Base-by-base conservation (phyloP, 2,888 invertebrate species). In the Caenorhabditis sulstoni region DNA sequence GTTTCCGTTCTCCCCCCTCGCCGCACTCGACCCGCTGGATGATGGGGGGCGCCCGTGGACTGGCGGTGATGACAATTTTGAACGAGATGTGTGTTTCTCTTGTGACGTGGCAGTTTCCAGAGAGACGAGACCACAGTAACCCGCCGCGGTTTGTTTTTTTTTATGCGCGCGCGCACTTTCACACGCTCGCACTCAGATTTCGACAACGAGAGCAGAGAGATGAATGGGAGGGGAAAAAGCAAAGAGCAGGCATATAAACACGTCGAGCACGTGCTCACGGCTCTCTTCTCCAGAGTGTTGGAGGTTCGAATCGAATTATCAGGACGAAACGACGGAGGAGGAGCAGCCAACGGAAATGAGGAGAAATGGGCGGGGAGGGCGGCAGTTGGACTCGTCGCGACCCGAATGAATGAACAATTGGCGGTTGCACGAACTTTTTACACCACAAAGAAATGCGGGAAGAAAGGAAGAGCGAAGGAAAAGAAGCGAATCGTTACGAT, bases 291-390 rank as follows among this genome's bases (percentile, higher is more conserved):
- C 47, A 57, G 62, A 29, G 61, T 39, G 61, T 64, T 62, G 64
- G 64, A n/a, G n/a, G 73, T 64, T 71, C 57, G 64, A 73, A 73
- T 73, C 62, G 64, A 73, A 73, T 73, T 73, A 73, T 73, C 73
- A 73, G 73, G 22, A 55, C 39, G 50, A 57, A 44, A 55, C 29
- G 55, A 68, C 29, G 50, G 59, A 59, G 52, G 44, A 61, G 64
- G 23, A 22, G 47, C 45, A 53, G 20, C 44, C 37, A 22, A 47
- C 39, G 64, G 45, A 41, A 37, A 35, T 50, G 35, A 14, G 55
- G 18, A 20, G 8, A 44, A 55, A 65, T 23, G 59, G 58, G 66
- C 66, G 39, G 59, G 52, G 52, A 74, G 61, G 45, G 39, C 14
- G 50, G 41, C 29, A 23, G 49, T 50, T 45, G 47, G 52, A 52